Percentiles rank a stretch among this genome's conserved stretches.
Evolutionary conservation across 2,797 vertebrate species (phyloP).

Genomic region (Rhincodon typus): DNA sequence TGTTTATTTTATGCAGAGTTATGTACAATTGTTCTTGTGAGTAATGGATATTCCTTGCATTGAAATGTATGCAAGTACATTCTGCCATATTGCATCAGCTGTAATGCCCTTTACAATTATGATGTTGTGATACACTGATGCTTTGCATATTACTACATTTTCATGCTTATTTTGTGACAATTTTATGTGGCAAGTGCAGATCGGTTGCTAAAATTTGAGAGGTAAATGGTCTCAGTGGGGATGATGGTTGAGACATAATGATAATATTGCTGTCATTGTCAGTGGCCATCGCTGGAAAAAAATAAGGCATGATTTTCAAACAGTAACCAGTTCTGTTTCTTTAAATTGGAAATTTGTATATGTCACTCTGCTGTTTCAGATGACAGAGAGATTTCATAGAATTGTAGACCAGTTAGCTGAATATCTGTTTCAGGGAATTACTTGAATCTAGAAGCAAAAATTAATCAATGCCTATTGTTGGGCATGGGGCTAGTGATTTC

Average conservation of each 20-base stretch:
- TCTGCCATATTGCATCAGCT: background rate
- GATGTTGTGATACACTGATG: background rate
- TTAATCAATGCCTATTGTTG: no score
- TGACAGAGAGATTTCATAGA: background rate
- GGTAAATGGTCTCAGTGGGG: background rate
- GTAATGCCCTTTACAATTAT: background rate
- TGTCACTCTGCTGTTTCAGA: background rate
- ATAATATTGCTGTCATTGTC: background rate
- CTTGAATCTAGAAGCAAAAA: no score
- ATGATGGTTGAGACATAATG: background rate
- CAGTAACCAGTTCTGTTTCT: background rate
- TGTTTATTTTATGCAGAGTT: slow-evolving; percentile 14
- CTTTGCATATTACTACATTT: background rate
- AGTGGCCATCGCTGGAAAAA: background rate
- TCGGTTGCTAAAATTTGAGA: background rate
- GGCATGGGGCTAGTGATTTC: no score
- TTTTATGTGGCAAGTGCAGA: background rate
- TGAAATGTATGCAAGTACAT: slow-evolving; percentile 3
- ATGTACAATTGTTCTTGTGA: slow-evolving; percentile 23
- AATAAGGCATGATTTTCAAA: background rate
- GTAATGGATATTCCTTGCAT: slow-evolving; percentile 3
- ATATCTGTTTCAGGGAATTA: background rate
- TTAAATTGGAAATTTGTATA: background rate
- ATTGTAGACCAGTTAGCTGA: background rate
- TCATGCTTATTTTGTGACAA: background rate